A percentile compares a stretch with the other conserved stretches of the same genome.
Conservation (phyloP, 1,140 invertebrate genomes). For the Maniola jurtina region DNA sequence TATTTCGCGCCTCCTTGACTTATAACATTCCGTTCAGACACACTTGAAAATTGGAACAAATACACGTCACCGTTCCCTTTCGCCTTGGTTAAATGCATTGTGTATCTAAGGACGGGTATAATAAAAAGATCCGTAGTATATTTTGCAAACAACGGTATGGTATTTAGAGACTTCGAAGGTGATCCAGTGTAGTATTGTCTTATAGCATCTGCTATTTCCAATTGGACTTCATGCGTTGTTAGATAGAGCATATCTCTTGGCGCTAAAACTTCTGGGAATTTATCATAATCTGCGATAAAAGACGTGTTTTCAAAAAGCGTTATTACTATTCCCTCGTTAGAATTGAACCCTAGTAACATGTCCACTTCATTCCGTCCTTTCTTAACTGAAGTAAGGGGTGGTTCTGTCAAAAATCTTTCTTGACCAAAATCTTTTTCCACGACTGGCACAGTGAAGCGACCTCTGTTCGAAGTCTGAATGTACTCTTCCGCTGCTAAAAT, state of each 20-base stretch:
- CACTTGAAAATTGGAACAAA: conserved; percentile 43
- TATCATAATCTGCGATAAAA: conserved; percentile 41
- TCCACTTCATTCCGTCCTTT: conserved; percentile 73
- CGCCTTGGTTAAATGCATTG: neutral
- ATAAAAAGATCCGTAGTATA: conserved; percentile 45
- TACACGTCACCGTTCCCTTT: conserved; percentile 31
- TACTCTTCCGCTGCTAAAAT: conserved; percentile 42
- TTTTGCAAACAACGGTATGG: conserved; percentile 49
- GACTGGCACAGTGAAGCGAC: conserved; percentile 52
- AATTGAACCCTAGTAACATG: conserved; percentile 78
- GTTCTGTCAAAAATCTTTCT: conserved; percentile 62
- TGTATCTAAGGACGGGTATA: neutral
- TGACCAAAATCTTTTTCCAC: conserved; percentile 42
- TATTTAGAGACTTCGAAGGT: conserved; percentile 41
- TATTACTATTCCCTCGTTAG: conserved; percentile 74
- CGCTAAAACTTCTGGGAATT: conserved; percentile 45
- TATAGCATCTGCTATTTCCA: conserved; percentile 57
- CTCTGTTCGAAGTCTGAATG: conserved; percentile 39
- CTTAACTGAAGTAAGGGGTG: conserved; percentile 28
- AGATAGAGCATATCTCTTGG: conserved; percentile 42
- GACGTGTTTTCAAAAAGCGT: conserved; percentile 24
- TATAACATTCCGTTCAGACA: conserved; percentile 47
- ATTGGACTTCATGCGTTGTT: conserved; percentile 31
- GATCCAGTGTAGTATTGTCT: conserved; percentile 72
- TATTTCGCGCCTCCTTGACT: conserved; percentile 31